Evolutionary conservation across 2,888 invertebrate genomes (phyloP).

Genomic region (Gymnocheta viridis): DNA sequence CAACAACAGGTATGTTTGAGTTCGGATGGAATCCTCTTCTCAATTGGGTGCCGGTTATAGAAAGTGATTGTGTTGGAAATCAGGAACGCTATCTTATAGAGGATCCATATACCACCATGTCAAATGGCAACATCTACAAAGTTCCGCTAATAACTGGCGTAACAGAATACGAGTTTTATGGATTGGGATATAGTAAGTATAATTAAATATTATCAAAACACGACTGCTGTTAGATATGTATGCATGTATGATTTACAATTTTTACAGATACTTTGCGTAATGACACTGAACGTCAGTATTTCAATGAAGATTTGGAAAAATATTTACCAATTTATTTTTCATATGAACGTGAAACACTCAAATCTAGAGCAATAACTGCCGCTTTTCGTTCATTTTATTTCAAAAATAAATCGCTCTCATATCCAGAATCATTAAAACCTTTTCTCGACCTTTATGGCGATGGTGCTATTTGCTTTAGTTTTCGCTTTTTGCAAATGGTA

Average conservation of each 20-base stretch:
- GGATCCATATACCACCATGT: conserved; percentile 84
- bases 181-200: conserved; percentile 82
- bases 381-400: conserved; percentile 73
- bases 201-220: conserved; percentile 16
- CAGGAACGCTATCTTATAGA: conserved; percentile 85
- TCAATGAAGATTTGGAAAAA: conserved; percentile 76
- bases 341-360: conserved; percentile 78
- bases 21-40: conserved; percentile 76
- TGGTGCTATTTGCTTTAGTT: conserved; percentile 84
- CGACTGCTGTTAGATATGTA: not conserved
- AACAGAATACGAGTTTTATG: conserved; percentile 86
- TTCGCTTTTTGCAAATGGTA: conserved; percentile 84
- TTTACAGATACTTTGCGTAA: conserved; percentile 83
- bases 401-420: conserved; percentile 66
- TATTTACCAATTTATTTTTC: conserved; percentile 79
- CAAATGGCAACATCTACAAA: conserved; percentile 83
- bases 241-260: conserved; percentile 20
- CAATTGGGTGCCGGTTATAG: conserved; percentile 86
- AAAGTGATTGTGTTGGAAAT: conserved; percentile 84
- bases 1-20: conserved; percentile 77
- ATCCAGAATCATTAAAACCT: conserved; percentile 72
- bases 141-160: conserved; percentile 86
- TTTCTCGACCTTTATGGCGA: conserved; percentile 83
- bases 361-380: conserved; percentile 76
- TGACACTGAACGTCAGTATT: conserved; percentile 79